Conservation (phyloP, 1,140 invertebrate species). For the Luehdorfia chinensis region DNA sequence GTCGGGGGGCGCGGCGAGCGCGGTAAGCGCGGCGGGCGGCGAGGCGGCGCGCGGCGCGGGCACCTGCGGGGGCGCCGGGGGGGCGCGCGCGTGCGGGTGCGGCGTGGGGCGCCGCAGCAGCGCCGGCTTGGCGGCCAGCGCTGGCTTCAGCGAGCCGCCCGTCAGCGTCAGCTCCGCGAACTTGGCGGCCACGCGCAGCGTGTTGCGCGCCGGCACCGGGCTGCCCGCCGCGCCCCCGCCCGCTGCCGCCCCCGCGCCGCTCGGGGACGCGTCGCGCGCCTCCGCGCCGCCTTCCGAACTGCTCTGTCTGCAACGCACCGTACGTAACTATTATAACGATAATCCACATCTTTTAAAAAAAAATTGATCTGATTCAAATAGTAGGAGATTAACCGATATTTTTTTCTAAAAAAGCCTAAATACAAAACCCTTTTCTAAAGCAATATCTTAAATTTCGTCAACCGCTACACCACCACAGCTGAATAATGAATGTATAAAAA, state of each 20-base stretch:
- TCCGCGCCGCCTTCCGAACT: slow-evolving; percentile 22
- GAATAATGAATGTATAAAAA: too few species aligned
- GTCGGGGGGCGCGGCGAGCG: slow-evolving; percentile 11
- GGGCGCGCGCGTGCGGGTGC: slow-evolving; percentile 32
- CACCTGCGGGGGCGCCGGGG: slow-evolving; percentile 2
- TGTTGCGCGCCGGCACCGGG: slow-evolving; percentile 77
- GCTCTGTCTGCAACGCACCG: slow-evolving; percentile 43
- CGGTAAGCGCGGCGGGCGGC: slow-evolving; percentile 2
- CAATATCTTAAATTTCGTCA: too few species aligned
- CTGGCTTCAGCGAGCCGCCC: slow-evolving; percentile 81
- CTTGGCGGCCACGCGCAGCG: slow-evolving; percentile 78
- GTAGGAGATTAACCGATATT: too few species aligned
- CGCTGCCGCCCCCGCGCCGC: not conserved
- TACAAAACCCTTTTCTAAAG: too few species aligned
- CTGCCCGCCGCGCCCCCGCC: not conserved
- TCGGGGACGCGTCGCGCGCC: slow-evolving; percentile 21
- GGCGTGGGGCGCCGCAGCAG: slow-evolving; percentile 85
- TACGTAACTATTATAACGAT: too few species aligned
- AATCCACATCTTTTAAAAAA: too few species aligned
- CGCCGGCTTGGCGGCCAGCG: slow-evolving; percentile 85
- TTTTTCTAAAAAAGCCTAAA: too few species aligned
- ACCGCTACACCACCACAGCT: too few species aligned
- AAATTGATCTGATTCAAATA: too few species aligned
- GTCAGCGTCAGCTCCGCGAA: slow-evolving; percentile 78
- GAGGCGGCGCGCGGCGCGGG: not conserved